Percentiles rank a stretch among this genome's conserved stretches.
Evolutionary conservation across 2,113 vertebrate genomes (phyloP).

Genomic region (Oncorhynchus nerka): DNA sequence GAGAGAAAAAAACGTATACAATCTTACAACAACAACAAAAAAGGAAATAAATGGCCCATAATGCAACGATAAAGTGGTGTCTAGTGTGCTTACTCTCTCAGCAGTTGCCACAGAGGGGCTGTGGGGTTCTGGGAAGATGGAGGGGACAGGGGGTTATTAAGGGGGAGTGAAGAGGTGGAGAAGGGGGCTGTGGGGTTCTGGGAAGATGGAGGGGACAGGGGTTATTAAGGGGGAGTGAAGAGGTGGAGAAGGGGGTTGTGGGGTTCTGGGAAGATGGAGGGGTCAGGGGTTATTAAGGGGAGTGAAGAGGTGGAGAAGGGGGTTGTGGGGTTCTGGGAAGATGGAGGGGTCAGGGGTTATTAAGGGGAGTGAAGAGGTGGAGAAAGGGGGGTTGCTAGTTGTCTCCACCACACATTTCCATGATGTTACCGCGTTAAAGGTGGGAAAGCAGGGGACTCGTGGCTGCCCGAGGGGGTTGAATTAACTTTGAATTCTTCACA

Average conservation of each 20-base stretch:
- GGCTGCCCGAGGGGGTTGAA: constrained; percentile 59
- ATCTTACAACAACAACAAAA: no score
- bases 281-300: background rate
- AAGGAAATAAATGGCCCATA: no score
- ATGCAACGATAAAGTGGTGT: no score
- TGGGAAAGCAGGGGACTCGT: background rate
- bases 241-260: background rate
- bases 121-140: no score
- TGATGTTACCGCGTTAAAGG: constrained; percentile 3
- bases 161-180: no score
- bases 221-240: no score
- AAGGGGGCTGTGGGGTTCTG: no score
- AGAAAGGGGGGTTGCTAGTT: background rate
- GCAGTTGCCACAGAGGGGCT: background rate
- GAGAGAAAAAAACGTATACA: no score
- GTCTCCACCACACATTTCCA: no score
- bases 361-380: background rate
- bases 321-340: constrained; percentile 19
- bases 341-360: background rate
- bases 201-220: no score
- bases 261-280: constrained; percentile 11
- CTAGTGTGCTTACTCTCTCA: background rate
- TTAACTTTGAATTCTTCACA: constrained; percentile 61
- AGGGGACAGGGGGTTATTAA: no score
- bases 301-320: background rate